Percentiles rank a stretch among this genome's conserved stretches.
phyloP scores from a whole-genome alignment of 2,113 vertebrate genomes.

The Chiloscyllium plagiosum region DNA sequence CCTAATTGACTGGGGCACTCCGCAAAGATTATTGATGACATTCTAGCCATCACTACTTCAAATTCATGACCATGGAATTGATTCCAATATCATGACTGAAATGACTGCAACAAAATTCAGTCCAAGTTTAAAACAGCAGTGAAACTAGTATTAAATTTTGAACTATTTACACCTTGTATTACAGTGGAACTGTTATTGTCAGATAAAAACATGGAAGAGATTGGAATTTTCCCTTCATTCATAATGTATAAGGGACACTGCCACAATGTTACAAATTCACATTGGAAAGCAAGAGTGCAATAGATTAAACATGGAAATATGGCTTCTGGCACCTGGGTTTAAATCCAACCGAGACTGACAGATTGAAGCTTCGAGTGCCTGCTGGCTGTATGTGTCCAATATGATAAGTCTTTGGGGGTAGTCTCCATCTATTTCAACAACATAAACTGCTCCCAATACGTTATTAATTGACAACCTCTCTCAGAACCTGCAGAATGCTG shows the following conservation, averaged over 20 bases:
- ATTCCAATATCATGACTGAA: no score
- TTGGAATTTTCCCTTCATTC: not conserved
- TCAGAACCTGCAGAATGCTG: not conserved
- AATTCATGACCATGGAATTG: no score
- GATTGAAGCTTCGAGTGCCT: not conserved
- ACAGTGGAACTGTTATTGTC: not conserved
- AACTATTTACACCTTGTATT: not conserved
- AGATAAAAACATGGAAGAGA: not conserved
- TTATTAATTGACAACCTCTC: not conserved
- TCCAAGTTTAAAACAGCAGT: not conserved
- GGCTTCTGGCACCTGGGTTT: not conserved
- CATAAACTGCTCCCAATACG: not conserved
- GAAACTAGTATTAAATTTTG: not conserved
- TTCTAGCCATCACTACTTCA: no score
- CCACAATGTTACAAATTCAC: not conserved
- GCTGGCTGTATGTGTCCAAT: not conserved
- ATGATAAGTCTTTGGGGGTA: not conserved
- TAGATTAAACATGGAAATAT: not conserved
- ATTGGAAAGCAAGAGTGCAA: not conserved
- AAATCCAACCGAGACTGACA: not conserved
- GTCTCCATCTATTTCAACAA: not conserved
- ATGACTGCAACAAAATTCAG: no score
- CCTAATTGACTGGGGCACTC: no score
- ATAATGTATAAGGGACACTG: not conserved
- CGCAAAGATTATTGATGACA: no score